phyloP scores from a whole-genome alignment of 2,888 invertebrate genomes.

The Melinopterus prodromus region DNA sequence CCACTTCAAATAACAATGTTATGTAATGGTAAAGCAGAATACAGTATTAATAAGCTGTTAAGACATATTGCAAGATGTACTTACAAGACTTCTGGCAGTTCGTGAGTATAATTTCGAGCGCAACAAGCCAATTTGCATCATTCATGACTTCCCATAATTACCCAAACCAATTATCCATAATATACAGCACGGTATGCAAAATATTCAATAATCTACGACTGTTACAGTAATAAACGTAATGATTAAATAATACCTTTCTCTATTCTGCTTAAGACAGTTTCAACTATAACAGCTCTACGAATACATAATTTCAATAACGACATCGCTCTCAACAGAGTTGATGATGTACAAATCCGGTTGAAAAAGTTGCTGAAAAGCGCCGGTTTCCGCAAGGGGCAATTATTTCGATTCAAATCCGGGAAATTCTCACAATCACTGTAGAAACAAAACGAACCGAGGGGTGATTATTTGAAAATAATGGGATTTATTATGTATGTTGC shows the following conservation, averaged over 20 bases:
- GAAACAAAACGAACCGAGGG: neutral
- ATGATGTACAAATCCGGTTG: constrained; percentile 4
- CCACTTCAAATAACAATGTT: neutral
- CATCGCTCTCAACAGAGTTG: neutral
- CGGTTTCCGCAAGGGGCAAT: neutral
- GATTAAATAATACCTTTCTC: neutral
- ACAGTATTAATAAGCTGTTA: neutral
- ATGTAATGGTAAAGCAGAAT: neutral
- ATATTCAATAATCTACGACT: neutral
- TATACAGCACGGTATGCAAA: neutral
- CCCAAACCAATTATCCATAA: neutral
- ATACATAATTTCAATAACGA: neutral
- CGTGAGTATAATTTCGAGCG: neutral
- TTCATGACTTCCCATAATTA: neutral
- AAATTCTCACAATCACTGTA: neutral
- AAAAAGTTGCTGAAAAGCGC: neutral
- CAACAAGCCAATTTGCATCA: neutral
- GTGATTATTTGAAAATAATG: constrained; percentile 4
- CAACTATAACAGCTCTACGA: neutral
- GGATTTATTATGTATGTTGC: neutral
- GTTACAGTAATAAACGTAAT: neutral
- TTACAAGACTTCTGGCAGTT: neutral
- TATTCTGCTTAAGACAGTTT: neutral
- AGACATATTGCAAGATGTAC: neutral
- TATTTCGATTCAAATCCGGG: neutral